These are phyloP conservation scores for Drosophila persimilis DNA, from an alignment of 1,140 invertebrate species.

Conservation along the genomic window DNA sequence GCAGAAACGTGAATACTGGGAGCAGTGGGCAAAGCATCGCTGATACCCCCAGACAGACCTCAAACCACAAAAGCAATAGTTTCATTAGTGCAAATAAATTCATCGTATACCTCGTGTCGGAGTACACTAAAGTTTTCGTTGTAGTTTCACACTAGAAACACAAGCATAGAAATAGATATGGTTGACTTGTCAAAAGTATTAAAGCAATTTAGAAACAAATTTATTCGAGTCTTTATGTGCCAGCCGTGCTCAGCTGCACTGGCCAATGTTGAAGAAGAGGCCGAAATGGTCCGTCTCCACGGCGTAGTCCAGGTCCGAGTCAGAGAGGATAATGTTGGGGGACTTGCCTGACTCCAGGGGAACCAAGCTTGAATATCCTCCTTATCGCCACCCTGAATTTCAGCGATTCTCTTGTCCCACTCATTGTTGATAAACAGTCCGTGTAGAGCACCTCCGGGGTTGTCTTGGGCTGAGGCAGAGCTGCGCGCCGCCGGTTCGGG, in stretches of 20 bases:
- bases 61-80: conserved; percentile 33
- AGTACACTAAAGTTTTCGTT: conserved; percentile 23
- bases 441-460: too few species aligned
- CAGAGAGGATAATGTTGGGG: too few species aligned
- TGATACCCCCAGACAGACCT: conserved; percentile 41
- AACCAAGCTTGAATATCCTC: conserved; percentile 86
- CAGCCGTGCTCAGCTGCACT: conserved; percentile 88
- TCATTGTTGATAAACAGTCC: conserved; percentile 98
- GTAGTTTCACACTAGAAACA: background rate
- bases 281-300: conserved; percentile 92
- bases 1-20: conserved; percentile 97
- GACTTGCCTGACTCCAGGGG: too few species aligned
- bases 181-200: conserved; percentile 29
- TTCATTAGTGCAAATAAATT: conserved; percentile 46
- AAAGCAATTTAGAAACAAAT: conserved; percentile 24
- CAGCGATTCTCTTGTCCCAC: conserved; percentile 94
- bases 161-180: conserved; percentile 1
- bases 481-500: too few species aligned
- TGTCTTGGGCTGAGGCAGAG: too few species aligned
- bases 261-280: conserved; percentile 93
- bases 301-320: conserved; percentile 87
- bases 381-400: conserved; percentile 92
- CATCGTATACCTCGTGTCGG: conserved; percentile 27
- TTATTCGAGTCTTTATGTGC: too few species aligned
- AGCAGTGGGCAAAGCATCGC: conserved; percentile 88